These are phyloP conservation scores for Leptoteleia sp. DNA, from an alignment of 1,140 invertebrate species.

Conservation along the genomic window DNA sequence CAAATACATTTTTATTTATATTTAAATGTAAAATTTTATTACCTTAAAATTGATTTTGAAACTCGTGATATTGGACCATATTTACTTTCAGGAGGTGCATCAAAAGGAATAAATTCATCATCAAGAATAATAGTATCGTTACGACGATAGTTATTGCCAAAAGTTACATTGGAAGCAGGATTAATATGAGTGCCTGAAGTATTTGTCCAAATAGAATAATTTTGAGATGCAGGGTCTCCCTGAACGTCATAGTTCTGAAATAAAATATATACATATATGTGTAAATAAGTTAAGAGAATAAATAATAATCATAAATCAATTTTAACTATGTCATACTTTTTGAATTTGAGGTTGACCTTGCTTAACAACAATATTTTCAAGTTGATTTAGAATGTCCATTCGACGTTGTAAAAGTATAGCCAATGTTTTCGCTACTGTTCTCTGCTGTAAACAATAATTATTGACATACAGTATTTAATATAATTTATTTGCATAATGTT, in stretches of 20 bases:
- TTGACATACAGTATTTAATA: too few relatives aligned
- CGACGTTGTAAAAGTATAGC: slow-evolving; percentile 85
- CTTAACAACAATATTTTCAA: slow-evolving; percentile 85
- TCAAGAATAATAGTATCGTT: slow-evolving; percentile 85
- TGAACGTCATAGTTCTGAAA: slow-evolving; percentile 76
- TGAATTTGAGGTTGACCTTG: slow-evolving; percentile 79
- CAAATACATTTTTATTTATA: too few relatives aligned
- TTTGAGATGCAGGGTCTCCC: slow-evolving; percentile 74
- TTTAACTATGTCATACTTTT: slow-evolving; percentile 67
- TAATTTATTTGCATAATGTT: too few relatives aligned
- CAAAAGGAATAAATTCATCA: slow-evolving; percentile 89
- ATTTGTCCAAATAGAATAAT: slow-evolving; percentile 80
- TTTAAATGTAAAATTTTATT: too few relatives aligned
- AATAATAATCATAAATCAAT: too few relatives aligned
- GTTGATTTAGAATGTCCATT: slow-evolving; percentile 85
- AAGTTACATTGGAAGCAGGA: slow-evolving; percentile 74
- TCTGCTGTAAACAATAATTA: slow-evolving; percentile 71
- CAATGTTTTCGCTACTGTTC: slow-evolving; percentile 82
- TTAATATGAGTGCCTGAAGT: slow-evolving; percentile 74
- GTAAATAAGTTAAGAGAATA: not conserved
- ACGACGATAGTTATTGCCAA: slow-evolving; percentile 83
- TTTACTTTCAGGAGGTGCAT: slow-evolving; percentile 86
- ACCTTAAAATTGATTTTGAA: slow-evolving; percentile 80
- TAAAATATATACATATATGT: slow-evolving; percentile 8
- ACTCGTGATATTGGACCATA: slow-evolving; percentile 91